A percentile compares a stretch with the other conserved stretches of the same genome.
These are phyloP conservation scores for Zelleria hepariella DNA, from an alignment of 2,888 invertebrate species.

Conservation along the genomic window DNA sequence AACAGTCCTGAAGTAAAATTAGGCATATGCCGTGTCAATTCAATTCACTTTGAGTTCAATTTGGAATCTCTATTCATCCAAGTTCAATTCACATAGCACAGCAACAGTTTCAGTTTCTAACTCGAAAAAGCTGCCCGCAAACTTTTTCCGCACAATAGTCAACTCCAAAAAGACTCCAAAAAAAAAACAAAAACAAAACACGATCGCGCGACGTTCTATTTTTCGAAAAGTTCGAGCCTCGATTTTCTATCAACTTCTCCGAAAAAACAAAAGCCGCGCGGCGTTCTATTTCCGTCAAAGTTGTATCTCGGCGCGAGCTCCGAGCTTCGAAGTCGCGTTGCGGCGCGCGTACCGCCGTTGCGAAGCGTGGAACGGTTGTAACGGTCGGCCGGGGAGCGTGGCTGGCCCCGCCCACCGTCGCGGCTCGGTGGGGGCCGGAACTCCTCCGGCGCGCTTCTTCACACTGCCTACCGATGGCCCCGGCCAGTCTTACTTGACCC, in stretches of 20 bases:
- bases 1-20: too few species aligned
- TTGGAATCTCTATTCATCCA: too few species aligned
- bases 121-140: not conserved
- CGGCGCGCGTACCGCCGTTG: conserved; percentile 52
- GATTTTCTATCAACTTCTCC: not conserved
- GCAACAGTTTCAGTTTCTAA: too few species aligned
- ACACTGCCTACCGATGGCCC: conserved; percentile 65
- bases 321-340: conserved; percentile 23
- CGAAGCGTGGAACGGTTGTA: conserved; percentile 55
- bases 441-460: conserved; percentile 38
- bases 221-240: too few species aligned
- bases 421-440: conserved; percentile 33
- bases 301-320: not conserved
- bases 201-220: not conserved
- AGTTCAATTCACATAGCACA: too few species aligned
- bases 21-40: too few species aligned
- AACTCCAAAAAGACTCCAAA: not conserved
- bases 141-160: not conserved
- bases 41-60: too few species aligned
- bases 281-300: not conserved
- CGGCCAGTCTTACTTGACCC: conserved; percentile 35
- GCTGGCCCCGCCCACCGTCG: conserved; percentile 52
- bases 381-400: conserved; percentile 37
- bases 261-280: not conserved
- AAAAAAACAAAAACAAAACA: not conserved